A percentile compares a stretch with the other conserved stretches of the same genome.
Evolutionary conservation across 2,113 vertebrate genomes (phyloP).

Genomic region (Noctilio leporinus): DNA sequence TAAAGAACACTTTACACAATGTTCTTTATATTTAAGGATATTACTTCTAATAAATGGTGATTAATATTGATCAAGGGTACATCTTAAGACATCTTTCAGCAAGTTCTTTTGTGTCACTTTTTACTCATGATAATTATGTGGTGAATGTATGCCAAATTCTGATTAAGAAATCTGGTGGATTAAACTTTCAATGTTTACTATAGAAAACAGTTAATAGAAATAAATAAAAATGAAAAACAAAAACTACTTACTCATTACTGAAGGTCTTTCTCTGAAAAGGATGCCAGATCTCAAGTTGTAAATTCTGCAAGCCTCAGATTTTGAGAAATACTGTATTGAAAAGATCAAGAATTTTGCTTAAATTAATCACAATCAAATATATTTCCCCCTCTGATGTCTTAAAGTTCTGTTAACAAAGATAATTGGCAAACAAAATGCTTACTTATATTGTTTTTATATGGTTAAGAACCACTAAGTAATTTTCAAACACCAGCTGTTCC

Average conservation of each 20-base stretch:
- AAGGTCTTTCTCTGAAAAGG: slow-evolving; percentile 40
- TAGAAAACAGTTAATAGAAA: slow-evolving; percentile 32
- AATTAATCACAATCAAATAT: slow-evolving; percentile 29
- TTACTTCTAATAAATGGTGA: slow-evolving; percentile 6
- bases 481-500: not conserved
- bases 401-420: slow-evolving; percentile 22
- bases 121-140: not conserved
- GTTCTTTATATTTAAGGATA: not conserved
- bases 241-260: slow-evolving; percentile 58
- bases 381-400: not conserved
- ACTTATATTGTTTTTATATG: not conserved
- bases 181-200: slow-evolving; percentile 6
- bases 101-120: not conserved
- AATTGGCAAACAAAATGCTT: slow-evolving; percentile 10
- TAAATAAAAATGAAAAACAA: slow-evolving; percentile 37
- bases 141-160: slow-evolving; percentile 19
- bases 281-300: slow-evolving; percentile 29
- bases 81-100: slow-evolving; percentile 12
- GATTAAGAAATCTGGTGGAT: slow-evolving; percentile 18
- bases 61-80: not conserved
- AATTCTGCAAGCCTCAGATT: slow-evolving; percentile 36
- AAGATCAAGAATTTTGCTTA: slow-evolving; percentile 42
- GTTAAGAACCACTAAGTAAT: not conserved
- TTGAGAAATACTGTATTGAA: slow-evolving; percentile 48
- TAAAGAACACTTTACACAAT: not conserved